Evolutionary conservation across 2,888 invertebrate genomes (phyloP).

Genomic region (Aleiodes alternator): DNA sequence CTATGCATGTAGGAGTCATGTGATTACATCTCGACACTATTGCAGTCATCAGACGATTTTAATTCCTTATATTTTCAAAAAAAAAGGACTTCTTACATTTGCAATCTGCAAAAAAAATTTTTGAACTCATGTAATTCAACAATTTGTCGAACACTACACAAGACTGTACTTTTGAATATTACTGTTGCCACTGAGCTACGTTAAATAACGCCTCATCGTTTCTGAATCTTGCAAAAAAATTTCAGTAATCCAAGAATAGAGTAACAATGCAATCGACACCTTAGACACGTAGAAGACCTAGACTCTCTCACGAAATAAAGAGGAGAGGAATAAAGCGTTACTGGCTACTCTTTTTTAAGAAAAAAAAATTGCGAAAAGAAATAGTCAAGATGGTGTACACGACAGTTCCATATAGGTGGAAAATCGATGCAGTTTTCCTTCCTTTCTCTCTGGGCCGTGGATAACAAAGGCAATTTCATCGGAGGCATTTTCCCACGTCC

Average conservation of each 20-base stretch:
- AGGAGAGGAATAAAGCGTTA: slow-evolving; percentile 36
- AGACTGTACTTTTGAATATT: too few species aligned
- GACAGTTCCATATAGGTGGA: slow-evolving; percentile 12
- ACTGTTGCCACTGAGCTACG: too few species aligned
- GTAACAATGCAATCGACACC: slow-evolving; percentile 55
- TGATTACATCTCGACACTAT: too few species aligned
- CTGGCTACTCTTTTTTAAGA: slow-evolving; percentile 33
- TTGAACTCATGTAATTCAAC: too few species aligned
- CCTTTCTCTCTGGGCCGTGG: slow-evolving; percentile 44
- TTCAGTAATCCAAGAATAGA: slow-evolving; percentile 50
- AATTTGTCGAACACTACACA: too few species aligned
- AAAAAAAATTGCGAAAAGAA: background rate
- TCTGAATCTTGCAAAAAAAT: slow-evolving; percentile 31
- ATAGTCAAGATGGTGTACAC: slow-evolving; percentile 24
- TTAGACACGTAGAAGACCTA: slow-evolving; percentile 45
- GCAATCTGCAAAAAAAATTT: too few species aligned
- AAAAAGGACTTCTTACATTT: too few species aligned
- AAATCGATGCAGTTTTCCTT: slow-evolving; percentile 50
- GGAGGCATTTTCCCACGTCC: slow-evolving; percentile 47
- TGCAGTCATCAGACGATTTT: too few species aligned
- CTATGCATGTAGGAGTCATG: too few species aligned
- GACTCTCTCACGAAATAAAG: slow-evolving; percentile 27
- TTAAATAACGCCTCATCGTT: slow-evolving; percentile 3
- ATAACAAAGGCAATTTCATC: slow-evolving; percentile 67
- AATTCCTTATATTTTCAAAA: too few species aligned